Conservation (phyloP, 2,797 vertebrate genomes). For the Danio tinwini region DNA sequence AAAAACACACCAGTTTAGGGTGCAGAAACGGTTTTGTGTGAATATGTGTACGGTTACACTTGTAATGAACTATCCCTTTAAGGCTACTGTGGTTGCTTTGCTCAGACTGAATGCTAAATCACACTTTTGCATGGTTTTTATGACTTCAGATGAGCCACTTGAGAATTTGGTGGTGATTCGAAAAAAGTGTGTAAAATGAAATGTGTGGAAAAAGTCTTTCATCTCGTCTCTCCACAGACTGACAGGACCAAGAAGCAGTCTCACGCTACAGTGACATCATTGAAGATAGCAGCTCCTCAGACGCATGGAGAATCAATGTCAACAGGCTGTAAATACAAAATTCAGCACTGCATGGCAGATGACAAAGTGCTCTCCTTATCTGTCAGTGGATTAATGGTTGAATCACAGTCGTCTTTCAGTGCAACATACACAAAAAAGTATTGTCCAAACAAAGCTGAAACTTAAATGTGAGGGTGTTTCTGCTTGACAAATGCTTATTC, state of each 20-base stretch:
- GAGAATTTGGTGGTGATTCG: constrained; percentile 24
- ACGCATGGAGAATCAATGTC: constrained; percentile 65
- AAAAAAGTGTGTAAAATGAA: constrained; percentile 11
- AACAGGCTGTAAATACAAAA: constrained; percentile 30
- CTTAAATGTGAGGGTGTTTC: too few species aligned
- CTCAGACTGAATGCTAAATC: neutral
- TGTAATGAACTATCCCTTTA: neutral
- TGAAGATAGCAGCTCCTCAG: constrained; percentile 38
- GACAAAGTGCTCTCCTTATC: neutral
- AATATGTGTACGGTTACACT: too few species aligned
- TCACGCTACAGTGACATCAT: constrained; percentile 7
- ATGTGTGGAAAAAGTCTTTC: neutral
- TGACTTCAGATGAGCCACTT: constrained; percentile 10
- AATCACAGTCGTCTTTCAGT: constrained; percentile 18
- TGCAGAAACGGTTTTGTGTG: too few species aligned
- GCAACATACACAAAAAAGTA: neutral
- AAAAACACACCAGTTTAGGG: too few species aligned
- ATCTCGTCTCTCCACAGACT: constrained; percentile 21
- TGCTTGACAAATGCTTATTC: too few species aligned
- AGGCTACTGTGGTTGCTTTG: neutral
- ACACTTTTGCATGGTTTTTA: constrained; percentile 3
- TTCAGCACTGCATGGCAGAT: constrained; percentile 7
- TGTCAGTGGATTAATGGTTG: constrained; percentile 17
- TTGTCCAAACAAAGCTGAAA: too few species aligned
- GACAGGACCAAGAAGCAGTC: constrained; percentile 11